Conservation (phyloP, 2,113 vertebrate species). For the Dendropsophus ebraccatus region DNA sequence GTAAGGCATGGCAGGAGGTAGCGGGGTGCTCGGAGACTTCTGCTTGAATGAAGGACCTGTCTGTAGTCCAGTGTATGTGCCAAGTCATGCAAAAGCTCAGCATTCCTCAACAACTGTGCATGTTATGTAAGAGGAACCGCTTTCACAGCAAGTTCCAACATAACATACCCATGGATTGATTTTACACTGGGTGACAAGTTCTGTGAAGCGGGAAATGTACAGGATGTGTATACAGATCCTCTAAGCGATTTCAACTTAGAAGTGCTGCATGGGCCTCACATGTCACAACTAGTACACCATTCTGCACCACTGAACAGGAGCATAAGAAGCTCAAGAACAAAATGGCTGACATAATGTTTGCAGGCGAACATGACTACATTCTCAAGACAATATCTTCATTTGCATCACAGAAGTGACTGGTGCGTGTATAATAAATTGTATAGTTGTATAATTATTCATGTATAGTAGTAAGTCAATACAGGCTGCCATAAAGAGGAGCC, state of each 20-base stretch:
- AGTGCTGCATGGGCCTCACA: not conserved
- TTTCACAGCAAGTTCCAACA: not conserved
- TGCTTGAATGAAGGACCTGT: not conserved
- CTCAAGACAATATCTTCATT: no score
- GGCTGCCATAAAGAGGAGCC: not conserved
- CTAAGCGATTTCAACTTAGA: not conserved
- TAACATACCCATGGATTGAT: conserved; percentile 27
- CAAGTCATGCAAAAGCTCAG: conserved; percentile 5
- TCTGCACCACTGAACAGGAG: not conserved
- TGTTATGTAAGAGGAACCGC: conserved; percentile 5
- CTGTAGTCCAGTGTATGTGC: not conserved
- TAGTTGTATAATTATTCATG: no score
- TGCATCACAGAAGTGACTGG: no score
- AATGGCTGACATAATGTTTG: no score
- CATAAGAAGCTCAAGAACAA: no score
- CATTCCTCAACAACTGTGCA: not conserved
- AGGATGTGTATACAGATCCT: conserved; percentile 5
- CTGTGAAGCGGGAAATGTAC: conserved; percentile 14
- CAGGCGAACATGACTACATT: no score
- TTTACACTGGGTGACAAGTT: conserved; percentile 17
- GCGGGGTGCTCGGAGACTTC: not conserved
- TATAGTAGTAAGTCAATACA: no score
- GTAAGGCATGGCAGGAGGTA: not conserved
- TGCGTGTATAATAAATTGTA: no score
- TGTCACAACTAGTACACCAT: not conserved